A percentile compares a stretch with the other conserved stretches of the same genome.
These are phyloP conservation scores for Nomada hirtipes DNA, from an alignment of 2,888 invertebrate species.

Conservation along the genomic window DNA sequence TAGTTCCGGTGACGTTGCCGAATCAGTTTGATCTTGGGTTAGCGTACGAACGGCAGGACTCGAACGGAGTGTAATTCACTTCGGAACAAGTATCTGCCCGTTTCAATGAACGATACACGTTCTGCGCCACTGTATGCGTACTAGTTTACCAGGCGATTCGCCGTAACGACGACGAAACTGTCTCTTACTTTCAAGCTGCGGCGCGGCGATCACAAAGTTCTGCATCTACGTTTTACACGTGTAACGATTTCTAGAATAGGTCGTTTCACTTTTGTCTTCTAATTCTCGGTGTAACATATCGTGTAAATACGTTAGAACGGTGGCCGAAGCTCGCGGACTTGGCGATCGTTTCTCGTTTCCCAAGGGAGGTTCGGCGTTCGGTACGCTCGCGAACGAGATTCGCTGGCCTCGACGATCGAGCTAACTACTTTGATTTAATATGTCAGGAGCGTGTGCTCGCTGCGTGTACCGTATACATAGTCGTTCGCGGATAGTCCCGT, in stretches of 20 bases:
- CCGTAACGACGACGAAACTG: background rate
- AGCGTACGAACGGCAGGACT: background rate
- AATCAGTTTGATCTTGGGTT: background rate
- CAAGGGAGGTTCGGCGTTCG: background rate
- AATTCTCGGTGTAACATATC: constrained; percentile 57
- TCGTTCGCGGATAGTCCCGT: constrained; percentile 39
- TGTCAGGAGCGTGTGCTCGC: constrained; percentile 39
- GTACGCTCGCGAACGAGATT: background rate
- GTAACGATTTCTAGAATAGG: constrained; percentile 28
- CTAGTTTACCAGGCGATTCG: background rate
- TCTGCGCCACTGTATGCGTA: background rate
- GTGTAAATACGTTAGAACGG: constrained; percentile 47
- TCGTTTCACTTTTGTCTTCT: constrained; percentile 34
- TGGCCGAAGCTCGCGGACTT: constrained; percentile 17
- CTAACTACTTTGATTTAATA: constrained; percentile 13
- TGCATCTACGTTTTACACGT: constrained; percentile 14
- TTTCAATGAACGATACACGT: background rate
- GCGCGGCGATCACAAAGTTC: background rate
- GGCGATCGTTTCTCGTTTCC: background rate
- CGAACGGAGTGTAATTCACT: background rate
- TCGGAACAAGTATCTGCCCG: too few relatives aligned
- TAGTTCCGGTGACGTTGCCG: background rate
- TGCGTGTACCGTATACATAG: constrained; percentile 9
- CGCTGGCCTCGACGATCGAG: constrained; percentile 33
- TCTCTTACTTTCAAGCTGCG: background rate